phyloP scores from a whole-genome alignment of 2,888 invertebrate species.

The Caradrina clavipalpis region DNA sequence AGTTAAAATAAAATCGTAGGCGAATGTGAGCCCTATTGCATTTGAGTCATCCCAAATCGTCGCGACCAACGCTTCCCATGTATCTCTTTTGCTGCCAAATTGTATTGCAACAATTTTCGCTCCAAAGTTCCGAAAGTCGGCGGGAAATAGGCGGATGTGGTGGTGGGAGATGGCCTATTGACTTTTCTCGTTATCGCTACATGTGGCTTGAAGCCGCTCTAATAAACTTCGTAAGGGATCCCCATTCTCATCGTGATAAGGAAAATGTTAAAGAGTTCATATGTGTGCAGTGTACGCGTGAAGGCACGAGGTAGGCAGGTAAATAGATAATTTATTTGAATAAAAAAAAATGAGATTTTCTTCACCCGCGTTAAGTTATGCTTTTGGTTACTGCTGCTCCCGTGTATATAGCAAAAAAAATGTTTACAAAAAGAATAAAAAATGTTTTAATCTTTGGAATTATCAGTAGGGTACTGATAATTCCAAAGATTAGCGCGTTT shows the following conservation, averaged over 20 bases:
- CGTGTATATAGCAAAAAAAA: too few relatives aligned
- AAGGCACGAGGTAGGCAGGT: neutral
- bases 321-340: neutral
- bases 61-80: conserved; percentile 5
- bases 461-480: too few relatives aligned
- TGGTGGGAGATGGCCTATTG: conserved; percentile 54
- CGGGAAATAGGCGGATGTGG: conserved; percentile 44
- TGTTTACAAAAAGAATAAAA: too few relatives aligned
- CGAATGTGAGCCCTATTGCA: neutral
- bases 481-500: too few relatives aligned
- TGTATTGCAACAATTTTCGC: conserved; percentile 47
- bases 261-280: conserved; percentile 24
- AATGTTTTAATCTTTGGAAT: too few relatives aligned
- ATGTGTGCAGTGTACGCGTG: neutral
- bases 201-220: conserved; percentile 48
- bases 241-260: conserved; percentile 41
- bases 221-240: conserved; percentile 41
- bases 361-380: too few relatives aligned
- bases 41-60: conserved; percentile 1
- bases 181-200: conserved; percentile 57
- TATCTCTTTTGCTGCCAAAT: conserved; percentile 35
- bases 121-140: conserved; percentile 39
- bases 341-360: too few relatives aligned
- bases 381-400: too few relatives aligned
- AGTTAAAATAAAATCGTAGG: too few relatives aligned